Evolutionary conservation across 35 echinoderm and acorn worm species (phyloP).

Genomic region (Lytechinus pictus): DNA sequence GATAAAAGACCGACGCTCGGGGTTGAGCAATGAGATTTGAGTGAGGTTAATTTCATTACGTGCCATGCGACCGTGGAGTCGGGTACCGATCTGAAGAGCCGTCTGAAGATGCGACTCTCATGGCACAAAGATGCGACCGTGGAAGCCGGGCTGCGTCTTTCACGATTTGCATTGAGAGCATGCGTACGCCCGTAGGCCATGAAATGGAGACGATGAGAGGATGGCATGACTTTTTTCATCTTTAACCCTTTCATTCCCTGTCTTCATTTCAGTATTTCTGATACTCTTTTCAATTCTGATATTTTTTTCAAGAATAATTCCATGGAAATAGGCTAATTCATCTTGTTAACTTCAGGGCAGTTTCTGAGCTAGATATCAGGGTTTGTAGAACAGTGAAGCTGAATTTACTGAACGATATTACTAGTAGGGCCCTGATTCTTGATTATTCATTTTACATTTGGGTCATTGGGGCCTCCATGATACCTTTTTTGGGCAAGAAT

Average conservation of each 20-base stretch:
- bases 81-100: neutral
- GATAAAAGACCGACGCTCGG: neutral
- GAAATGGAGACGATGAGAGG: neutral
- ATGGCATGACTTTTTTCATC: neutral
- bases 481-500: no score
- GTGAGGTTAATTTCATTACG: constrained; percentile 3
- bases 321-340: neutral
- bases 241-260: neutral
- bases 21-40: neutral
- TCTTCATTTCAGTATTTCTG: neutral
- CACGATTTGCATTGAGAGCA: constrained; percentile 10
- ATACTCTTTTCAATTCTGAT: neutral
- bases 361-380: neutral
- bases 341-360: neutral
- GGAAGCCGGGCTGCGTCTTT: neutral
- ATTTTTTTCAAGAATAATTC: neutral
- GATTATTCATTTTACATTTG: no score
- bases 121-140: neutral
- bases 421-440: no score
- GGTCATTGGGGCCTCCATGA: no score
- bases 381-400: neutral
- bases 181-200: neutral
- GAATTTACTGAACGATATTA: no score
- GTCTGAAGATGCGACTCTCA: neutral
- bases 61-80: neutral